Conservation (phyloP, 1,140 invertebrate species). For the Homarus americanus region DNA sequence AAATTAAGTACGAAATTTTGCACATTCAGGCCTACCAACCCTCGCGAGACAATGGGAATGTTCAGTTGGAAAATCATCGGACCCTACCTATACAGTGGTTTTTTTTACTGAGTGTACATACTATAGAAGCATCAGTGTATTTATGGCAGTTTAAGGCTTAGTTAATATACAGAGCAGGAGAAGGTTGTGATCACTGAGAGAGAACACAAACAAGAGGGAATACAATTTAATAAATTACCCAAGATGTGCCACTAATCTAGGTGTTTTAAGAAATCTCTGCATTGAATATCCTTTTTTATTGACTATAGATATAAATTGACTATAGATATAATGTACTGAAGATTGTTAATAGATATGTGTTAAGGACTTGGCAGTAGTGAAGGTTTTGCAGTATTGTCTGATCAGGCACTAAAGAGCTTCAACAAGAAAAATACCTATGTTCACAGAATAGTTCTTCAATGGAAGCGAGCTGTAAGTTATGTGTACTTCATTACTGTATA, state of each 20-base stretch:
- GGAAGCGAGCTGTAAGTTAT: not conserved
- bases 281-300: not conserved
- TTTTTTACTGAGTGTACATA: no score
- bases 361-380: no score
- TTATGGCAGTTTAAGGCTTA: no score
- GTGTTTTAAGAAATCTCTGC: not conserved
- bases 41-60: no score
- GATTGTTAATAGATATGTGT: not conserved
- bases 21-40: no score
- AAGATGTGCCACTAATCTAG: not conserved
- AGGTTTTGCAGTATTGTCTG: not conserved
- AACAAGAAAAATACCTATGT: not conserved
- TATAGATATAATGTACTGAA: not conserved
- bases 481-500: not conserved
- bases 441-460: not conserved
- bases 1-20: no score
- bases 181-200: not conserved
- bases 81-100: no score
- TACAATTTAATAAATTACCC: not conserved
- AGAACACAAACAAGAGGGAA: not conserved
- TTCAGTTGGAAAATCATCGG: no score
- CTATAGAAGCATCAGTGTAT: no score
- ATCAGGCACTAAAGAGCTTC: not conserved
- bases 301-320: not conserved
- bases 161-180: no score